Conservation (phyloP, 1,140 invertebrate genomes). For the Coenobita brevimanus region DNA sequence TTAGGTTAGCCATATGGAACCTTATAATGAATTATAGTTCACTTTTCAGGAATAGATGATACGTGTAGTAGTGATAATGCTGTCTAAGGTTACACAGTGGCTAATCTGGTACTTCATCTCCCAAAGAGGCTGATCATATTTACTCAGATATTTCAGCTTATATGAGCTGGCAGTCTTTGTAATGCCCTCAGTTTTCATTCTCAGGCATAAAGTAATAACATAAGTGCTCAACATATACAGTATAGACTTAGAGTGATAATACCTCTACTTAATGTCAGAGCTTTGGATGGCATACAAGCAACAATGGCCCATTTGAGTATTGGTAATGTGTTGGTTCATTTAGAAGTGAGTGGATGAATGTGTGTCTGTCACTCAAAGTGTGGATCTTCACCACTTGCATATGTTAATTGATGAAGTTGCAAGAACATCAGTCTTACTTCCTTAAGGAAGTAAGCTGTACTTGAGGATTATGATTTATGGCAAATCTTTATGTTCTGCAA, state of each 20-base stretch:
- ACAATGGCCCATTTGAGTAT: slow-evolving; percentile 61
- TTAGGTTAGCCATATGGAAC: slow-evolving; percentile 47
- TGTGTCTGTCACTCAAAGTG: slow-evolving; percentile 32
- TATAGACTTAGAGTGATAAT: slow-evolving; percentile 40
- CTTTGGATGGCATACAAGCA: slow-evolving; percentile 66
- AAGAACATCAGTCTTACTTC: slow-evolving; percentile 21
- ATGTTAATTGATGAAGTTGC: slow-evolving; percentile 53
- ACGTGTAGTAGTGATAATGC: slow-evolving; percentile 39
- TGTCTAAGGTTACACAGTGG: slow-evolving; percentile 39
- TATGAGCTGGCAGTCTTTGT: slow-evolving; percentile 56
- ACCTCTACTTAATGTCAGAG: slow-evolving; percentile 52
- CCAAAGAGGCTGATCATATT: slow-evolving; percentile 64
- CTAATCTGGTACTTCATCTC: slow-evolving; percentile 49
- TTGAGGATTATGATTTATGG: slow-evolving; percentile 27
- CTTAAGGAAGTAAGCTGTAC: slow-evolving; percentile 42
- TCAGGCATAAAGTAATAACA: slow-evolving; percentile 65
- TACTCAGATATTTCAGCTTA: slow-evolving; percentile 50
- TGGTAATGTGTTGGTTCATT: slow-evolving; percentile 67
- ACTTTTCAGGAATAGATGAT: slow-evolving; percentile 30
- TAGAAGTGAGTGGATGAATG: slow-evolving; percentile 53
- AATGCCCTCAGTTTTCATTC: slow-evolving; percentile 65
- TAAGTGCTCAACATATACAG: slow-evolving; percentile 66
- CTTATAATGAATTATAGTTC: slow-evolving; percentile 36
- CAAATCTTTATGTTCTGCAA: no score
- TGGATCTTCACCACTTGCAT: slow-evolving; percentile 41